Evolutionary conservation across 2,113 vertebrate species (phyloP).

Genomic region (Vimba vimba): DNA sequence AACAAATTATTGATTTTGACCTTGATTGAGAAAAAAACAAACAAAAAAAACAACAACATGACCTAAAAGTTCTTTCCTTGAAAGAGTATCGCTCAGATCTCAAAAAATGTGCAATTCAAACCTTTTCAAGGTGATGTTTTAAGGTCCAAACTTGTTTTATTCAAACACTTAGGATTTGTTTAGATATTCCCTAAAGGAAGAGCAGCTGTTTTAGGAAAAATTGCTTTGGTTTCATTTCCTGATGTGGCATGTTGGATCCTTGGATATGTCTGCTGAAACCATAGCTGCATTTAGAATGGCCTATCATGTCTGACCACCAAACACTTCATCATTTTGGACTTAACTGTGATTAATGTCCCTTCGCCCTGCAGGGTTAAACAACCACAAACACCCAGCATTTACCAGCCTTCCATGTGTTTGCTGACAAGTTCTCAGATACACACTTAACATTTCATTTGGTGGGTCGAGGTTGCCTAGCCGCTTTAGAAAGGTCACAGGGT

Average conservation of each 20-base stretch:
- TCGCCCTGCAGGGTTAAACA: slow-evolving; percentile 71
- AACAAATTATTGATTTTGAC: slow-evolving; percentile 3
- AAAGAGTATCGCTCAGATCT: not conserved
- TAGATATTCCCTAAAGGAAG: not conserved
- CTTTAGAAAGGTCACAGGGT: slow-evolving; percentile 71
- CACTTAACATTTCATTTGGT: slow-evolving; percentile 80
- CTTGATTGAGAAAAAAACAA: not conserved
- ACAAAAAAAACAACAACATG: not conserved
- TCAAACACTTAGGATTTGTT: not conserved
- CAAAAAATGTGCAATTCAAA: not conserved
- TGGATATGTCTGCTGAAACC: not conserved
- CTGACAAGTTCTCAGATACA: slow-evolving; percentile 86
- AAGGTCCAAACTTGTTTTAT: not conserved
- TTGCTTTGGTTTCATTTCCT: slow-evolving; percentile 11
- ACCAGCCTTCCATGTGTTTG: slow-evolving; percentile 77
- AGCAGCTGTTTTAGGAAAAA: slow-evolving; percentile 5
- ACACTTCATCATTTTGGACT: slow-evolving; percentile 73
- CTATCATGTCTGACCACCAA: slow-evolving; percentile 64
- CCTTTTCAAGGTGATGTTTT: not conserved
- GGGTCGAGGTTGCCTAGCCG: slow-evolving; percentile 70
- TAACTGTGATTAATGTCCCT: slow-evolving; percentile 72
- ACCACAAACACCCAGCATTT: slow-evolving; percentile 65
- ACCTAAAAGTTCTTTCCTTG: not conserved
- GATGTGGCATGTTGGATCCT: not conserved
- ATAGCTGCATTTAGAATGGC: slow-evolving; percentile 9